phyloP scores from a whole-genome alignment of 2,113 vertebrate species.

The Syngnathus typhle region DNA sequence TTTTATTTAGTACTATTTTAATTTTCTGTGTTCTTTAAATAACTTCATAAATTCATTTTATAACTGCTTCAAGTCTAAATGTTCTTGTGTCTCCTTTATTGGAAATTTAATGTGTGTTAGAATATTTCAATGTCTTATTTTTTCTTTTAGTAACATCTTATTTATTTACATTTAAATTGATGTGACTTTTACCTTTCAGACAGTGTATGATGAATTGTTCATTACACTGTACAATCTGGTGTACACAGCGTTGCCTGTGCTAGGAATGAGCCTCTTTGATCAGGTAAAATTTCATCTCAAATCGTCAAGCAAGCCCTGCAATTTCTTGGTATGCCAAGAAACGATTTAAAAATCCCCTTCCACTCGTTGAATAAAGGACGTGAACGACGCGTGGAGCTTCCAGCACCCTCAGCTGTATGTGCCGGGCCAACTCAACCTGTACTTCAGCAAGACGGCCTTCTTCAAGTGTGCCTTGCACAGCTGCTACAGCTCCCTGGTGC shows the following conservation, averaged over 20 bases:
- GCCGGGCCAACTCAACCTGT: constrained; percentile 84
- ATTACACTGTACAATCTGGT: constrained; percentile 93
- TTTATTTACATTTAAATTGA: not conserved
- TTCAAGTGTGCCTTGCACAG: constrained; percentile 83
- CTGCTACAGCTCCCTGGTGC: constrained; percentile 89
- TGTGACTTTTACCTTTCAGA: constrained; percentile 63
- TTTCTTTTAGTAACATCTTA: not conserved
- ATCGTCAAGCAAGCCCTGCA: too few relatives aligned
- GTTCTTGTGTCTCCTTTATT: too few relatives aligned
- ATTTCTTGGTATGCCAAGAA: too few relatives aligned
- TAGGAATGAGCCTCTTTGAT: constrained; percentile 94
- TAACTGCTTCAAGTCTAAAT: too few relatives aligned
- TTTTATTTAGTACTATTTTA: not conserved
- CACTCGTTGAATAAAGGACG: constrained; percentile 74
- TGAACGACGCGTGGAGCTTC: constrained; percentile 87
- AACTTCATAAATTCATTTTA: too few relatives aligned
- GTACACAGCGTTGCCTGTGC: constrained; percentile 89
- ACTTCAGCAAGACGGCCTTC: constrained; percentile 88
- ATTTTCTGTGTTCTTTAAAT: not conserved
- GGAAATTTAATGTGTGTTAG: too few relatives aligned
- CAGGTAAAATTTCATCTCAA: constrained; percentile 71
- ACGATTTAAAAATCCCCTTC: constrained; percentile 8
- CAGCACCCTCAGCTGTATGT: constrained; percentile 84
- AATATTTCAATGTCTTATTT: not conserved
- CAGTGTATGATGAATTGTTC: constrained; percentile 93